A percentile compares a stretch with the other conserved stretches of the same genome.
These are phyloP conservation scores for Zaprionus africanus DNA, from an alignment of 1,140 invertebrate genomes.

Conservation along the genomic window DNA sequence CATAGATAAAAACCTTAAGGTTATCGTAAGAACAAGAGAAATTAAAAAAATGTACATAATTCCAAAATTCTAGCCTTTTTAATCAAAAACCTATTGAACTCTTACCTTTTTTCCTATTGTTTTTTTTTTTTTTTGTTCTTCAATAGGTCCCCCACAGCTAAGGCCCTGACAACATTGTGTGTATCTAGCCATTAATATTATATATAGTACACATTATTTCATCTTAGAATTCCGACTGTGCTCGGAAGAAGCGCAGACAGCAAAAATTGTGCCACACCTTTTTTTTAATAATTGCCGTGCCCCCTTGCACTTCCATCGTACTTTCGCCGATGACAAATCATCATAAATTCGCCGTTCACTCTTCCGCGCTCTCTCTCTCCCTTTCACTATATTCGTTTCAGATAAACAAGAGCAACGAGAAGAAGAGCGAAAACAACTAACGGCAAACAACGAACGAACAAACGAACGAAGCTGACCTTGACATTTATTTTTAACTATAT, in stretches of 20 bases:
- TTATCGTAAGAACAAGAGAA: too few species aligned
- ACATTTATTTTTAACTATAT: constrained; percentile 80
- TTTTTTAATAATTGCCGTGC: constrained; percentile 12
- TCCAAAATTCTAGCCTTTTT: too few species aligned
- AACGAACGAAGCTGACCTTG: constrained; percentile 63
- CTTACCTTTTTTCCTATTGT: too few species aligned
- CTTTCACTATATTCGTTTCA: constrained; percentile 16
- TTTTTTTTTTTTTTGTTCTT: too few species aligned
- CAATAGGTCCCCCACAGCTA: too few species aligned
- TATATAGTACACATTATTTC: neutral
- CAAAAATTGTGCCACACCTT: constrained; percentile 60
- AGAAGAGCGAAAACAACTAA: constrained; percentile 14
- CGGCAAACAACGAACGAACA: constrained; percentile 19
- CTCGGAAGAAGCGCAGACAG: neutral
- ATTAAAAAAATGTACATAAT: too few species aligned
- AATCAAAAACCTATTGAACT: too few species aligned
- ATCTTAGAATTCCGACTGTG: neutral
- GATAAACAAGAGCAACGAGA: constrained; percentile 33
- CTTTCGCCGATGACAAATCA: constrained; percentile 2
- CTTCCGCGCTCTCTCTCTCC: neutral
- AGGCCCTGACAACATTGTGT: too few species aligned
- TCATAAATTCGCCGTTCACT: constrained; percentile 16
- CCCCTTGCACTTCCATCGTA: constrained; percentile 6
- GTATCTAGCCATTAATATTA: neutral
- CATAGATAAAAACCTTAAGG: too few species aligned